Evolutionary conservation across 2,113 vertebrate genomes (phyloP), one percentile per base, ranked within the genome.

Genomic region (Labeo rohita): DNA sequence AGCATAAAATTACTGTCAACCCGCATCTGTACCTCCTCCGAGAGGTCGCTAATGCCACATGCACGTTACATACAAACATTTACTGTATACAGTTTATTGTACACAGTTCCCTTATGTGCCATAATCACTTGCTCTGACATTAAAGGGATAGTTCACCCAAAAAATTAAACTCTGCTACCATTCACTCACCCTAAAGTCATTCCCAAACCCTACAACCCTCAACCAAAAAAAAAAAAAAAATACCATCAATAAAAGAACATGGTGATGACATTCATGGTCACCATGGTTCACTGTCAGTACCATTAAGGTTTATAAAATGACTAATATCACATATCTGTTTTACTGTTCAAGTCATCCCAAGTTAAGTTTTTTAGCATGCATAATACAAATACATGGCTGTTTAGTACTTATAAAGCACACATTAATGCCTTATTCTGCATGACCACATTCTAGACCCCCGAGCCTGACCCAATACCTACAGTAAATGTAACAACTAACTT

Each of bases 11-110:
- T 52, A 92, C 91, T 93, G 93, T 94, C 92, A 91, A 84, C 81
- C 61, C 15, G 12, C 39, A 23, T 61, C 65, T 50, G 70, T 47
- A 88, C 89, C 86, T 87, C 68, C 76, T 74, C 43, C 28, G 21
- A 88, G 93, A 93, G 93, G 92, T 95, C 93, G 93, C 70, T 8
- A 77, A 54, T 77, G 87, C 65, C 39, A 63, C 21, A 80, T 45
- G 3, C 77, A 39, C 11, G 8, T 77, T 34, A 45, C 7, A 76
- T 50, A 61, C 59, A 85, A 70, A 85, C 86, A 83, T 73, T 72
- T 72, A 73, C 68, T 80, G 11, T 45, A 63, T 12, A 59, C 5
- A 39, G 4, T 56, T 56, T 59, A n/a, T 18, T 80, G 56, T 45
- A 47, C 36, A 39, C 18, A 39, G 15, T 56, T 78, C 15, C 15